Evolutionary conservation across 2,113 vertebrate genomes (phyloP).

Genomic region (Pelecanoides urinatrix): DNA sequence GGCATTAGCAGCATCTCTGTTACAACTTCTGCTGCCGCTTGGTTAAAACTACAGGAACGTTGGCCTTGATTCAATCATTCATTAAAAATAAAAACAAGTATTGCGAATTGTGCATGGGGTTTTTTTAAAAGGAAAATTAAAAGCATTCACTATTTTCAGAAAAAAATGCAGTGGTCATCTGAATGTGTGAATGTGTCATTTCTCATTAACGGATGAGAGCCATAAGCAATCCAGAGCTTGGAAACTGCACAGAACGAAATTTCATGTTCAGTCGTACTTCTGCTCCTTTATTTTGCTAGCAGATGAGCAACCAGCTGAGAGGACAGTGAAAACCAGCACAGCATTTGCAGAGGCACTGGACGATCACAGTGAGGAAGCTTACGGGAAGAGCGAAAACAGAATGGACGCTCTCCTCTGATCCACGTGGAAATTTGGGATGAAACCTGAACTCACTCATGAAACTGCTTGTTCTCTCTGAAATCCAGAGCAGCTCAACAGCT

Average conservation of each 20-base stretch:
- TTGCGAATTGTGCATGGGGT: not conserved
- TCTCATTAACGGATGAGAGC: not conserved
- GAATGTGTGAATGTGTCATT: not conserved
- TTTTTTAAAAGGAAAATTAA: not conserved
- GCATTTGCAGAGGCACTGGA: not conserved
- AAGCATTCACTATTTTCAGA: not conserved
- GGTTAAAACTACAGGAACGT: not conserved
- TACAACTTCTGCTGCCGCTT: not conserved
- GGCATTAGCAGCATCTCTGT: conserved; percentile 16
- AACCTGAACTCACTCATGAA: not conserved
- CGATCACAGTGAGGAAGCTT: accelerated
- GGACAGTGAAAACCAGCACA: not conserved
- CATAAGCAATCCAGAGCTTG: not conserved
- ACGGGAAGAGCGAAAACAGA: not conserved
- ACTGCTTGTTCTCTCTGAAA: not conserved
- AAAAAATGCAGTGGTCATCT: not conserved
- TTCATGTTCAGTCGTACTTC: not conserved
- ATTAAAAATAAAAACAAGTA: not conserved
- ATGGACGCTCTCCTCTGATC: not conserved
- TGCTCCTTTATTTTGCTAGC: not conserved
- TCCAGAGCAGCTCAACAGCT: not conserved
- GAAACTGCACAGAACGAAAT: not conserved
- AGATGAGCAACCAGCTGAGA: not conserved
- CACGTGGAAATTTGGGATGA: not conserved
- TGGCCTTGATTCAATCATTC: conserved; percentile 6